Percentiles rank a stretch among this genome's conserved stretches.
These are phyloP conservation scores for Apostichopus japonicus DNA, from an alignment of 35 echinoderm and acorn worm genomes.

Conservation along the genomic window DNA sequence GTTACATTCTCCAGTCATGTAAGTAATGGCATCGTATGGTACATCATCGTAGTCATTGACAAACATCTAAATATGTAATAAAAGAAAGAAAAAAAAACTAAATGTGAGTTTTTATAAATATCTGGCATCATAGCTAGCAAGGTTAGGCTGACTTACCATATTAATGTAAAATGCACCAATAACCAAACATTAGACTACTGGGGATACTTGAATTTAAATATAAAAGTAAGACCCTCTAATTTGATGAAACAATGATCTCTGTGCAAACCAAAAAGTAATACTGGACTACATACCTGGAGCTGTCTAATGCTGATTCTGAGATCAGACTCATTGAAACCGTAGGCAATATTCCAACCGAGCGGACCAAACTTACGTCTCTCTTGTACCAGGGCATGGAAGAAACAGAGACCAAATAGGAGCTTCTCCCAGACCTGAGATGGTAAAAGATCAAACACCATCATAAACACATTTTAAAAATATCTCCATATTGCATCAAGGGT, in stretches of 20 bases:
- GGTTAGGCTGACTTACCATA: too few relatives aligned
- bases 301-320: slow-evolving; percentile 95
- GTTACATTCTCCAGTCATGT: slow-evolving; percentile 98
- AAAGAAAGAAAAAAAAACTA: too few relatives aligned
- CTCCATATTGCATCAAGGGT: neutral
- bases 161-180: too few relatives aligned
- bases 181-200: too few relatives aligned
- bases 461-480: too few relatives aligned
- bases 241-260: too few relatives aligned
- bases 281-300: slow-evolving; percentile 71
- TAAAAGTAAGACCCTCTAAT: too few relatives aligned
- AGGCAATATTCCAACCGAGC: slow-evolving; percentile 93
- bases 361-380: slow-evolving; percentile 98
- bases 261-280: too few relatives aligned
- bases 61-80: slow-evolving; percentile 74
- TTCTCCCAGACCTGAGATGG: slow-evolving; percentile 78
- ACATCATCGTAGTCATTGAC: slow-evolving; percentile 98
- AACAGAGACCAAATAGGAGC: slow-evolving; percentile 92
- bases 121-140: too few relatives aligned
- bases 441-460: too few relatives aligned
- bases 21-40: slow-evolving; percentile 89
- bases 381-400: slow-evolving; percentile 98
- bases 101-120: too few relatives aligned
- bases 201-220: too few relatives aligned
- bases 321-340: slow-evolving; percentile 98